Conservation (phyloP, 2,113 vertebrate species). For the Ariopsis seemanni region DNA sequence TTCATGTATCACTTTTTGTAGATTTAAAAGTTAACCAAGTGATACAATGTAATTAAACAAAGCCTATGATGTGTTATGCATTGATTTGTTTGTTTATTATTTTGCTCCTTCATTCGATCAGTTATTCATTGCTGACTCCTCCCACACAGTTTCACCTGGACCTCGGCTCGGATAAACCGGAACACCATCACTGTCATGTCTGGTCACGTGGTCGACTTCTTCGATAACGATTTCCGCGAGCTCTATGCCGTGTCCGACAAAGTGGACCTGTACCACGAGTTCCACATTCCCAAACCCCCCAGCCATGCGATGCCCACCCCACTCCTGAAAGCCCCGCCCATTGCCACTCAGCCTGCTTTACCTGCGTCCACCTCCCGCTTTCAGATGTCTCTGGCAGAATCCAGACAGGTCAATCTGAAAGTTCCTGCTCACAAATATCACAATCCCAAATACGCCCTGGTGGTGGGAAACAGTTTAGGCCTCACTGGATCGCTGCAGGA, state of each 20-base stretch:
- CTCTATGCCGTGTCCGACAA: conserved; percentile 88
- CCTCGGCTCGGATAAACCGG: conserved; percentile 85
- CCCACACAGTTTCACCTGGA: conserved; percentile 88
- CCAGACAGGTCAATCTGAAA: conserved; percentile 59
- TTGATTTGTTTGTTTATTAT: neutral
- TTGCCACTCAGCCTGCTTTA: conserved; percentile 56
- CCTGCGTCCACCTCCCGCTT: conserved; percentile 68
- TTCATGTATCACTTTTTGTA: neutral
- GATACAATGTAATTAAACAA: neutral
- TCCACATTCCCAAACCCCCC: conserved; percentile 72
- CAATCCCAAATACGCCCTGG: conserved; percentile 93
- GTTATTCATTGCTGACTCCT: neutral
- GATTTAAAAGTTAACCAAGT: no score
- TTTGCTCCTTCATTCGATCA: neutral
- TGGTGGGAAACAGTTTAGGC: conserved; percentile 73
- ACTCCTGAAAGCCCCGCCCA: conserved; percentile 55
- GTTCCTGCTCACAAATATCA: conserved; percentile 90
- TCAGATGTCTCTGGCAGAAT: conserved; percentile 64
- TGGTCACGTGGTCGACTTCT: conserved; percentile 85
- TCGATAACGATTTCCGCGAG: conserved; percentile 91
- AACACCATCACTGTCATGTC: conserved; percentile 87
- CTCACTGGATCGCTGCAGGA: conserved; percentile 70
- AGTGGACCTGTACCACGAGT: conserved; percentile 82
- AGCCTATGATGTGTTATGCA: neutral
- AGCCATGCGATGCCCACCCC: conserved; percentile 62